Base-by-base conservation (phyloP, 2,113 vertebrate species). In the Chelonoidis abingdonii region DNA sequence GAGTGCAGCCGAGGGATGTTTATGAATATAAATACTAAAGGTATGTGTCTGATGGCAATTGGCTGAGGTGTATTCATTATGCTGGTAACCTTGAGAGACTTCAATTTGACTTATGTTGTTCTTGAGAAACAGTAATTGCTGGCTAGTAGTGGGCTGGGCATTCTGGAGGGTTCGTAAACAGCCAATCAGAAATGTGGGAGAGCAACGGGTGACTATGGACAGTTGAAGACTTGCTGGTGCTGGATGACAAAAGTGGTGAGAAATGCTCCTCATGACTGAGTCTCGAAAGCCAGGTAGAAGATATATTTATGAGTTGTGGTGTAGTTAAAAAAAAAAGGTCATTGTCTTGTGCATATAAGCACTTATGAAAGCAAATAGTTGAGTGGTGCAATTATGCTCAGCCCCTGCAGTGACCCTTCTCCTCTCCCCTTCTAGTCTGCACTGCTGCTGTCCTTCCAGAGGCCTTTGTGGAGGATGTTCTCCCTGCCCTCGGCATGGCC, bases 301-400 rank as follows among this genome's bases (percentile, higher is more conserved):
- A 10, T 49, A 47, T 7, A 12, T 93, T 94, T 92, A 41, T 56
- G 21, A 0, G 0, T 29, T 69, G 44, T 47, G 0, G 27, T 91
- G 62, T 78, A 92, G 86, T 82, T 83, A 90, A 90, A 95, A 95
- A 92, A 21, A 22, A 59, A 82, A 95, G 88, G 82, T 86, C 97
- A 88, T 54, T 76, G 87, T 21, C 4, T 93, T 38, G 10, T 90
- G 44, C 62, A 65, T 4, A 1, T 8, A 11, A 90, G 16, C 88
- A 2, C 21, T 24, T 62, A 2, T 0, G 93, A 92, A 92, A 91
- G 19, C 62, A 84, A 85, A 87, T 31, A 94, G 49, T 62, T 97
- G 95, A 95, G 95, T 98, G 95, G 86, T 86, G 87, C 24, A 8
- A 25, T 19, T 49, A 54, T 84, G 19, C 87, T 29, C 80, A 75